Base-by-base conservation (phyloP, 2,113 vertebrate species). In the Tyto alba region DNA sequence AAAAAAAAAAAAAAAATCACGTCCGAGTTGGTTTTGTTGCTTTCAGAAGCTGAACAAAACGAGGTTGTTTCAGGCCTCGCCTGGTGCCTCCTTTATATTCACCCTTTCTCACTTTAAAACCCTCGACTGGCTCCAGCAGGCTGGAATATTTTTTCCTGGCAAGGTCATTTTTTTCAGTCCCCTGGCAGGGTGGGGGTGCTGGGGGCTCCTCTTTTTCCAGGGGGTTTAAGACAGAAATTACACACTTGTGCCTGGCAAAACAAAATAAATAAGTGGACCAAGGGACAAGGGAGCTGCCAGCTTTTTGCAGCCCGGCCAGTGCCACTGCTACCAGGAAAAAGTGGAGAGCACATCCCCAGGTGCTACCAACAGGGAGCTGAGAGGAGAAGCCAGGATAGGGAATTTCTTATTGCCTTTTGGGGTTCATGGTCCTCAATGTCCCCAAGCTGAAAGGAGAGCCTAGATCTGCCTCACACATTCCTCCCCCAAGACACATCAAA, bases 41-140 rank as follows among this genome's bases (percentile, higher is more conserved):
- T 93, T 97, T 95, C 94, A 95, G 91, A 45, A 71, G 60, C 83
- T 47, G 79, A 92, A 96, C 92, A 93, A 96, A 96, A 96, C 40
- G 2, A 60, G 56, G 91, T 52, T 93, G 85, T 93, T 96, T 62
- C 86, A 78, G 77, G 75, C 84, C 93, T 97, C 2, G 79, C 78
- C 86, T 93, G 90, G 56, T 92, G 69, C 88, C 83, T 95, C 86
- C 92, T 96, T 93, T 96, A 81, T 92, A 85, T 89, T 89, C 89
- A 11, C 40, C 64, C 78, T 50, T 78, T 72, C n/a, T 79, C 26
- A 17, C 72, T 90, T 93, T 93, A 96, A 94, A 84, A 71, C 81
- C 73, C 85, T 85, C 12, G 0, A 29, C 92, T 87, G 81, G 94
- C 89, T 92, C 64, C 1, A 1, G 17, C 57, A 4, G 69, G 29